A percentile compares a stretch with the other conserved stretches of the same genome.
Conservation (phyloP, 2,888 invertebrate species). For the Morpho helenor region DNA sequence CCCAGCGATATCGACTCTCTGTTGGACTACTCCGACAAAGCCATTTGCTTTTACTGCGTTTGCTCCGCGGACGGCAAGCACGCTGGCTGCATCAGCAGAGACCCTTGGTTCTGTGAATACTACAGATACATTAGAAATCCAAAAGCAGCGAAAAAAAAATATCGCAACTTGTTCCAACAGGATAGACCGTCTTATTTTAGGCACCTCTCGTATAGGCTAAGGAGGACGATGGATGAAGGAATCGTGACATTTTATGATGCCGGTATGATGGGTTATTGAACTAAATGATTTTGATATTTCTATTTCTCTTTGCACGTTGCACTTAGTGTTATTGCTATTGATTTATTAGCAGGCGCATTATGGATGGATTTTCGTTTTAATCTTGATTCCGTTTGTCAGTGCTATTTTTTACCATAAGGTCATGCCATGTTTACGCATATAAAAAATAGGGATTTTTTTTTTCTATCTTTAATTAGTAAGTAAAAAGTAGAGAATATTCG, state of each 20-base stretch:
- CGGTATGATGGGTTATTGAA: constrained; percentile 36
- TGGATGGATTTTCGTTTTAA: not conserved
- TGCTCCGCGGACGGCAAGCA: constrained; percentile 41
- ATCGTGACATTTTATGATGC: constrained; percentile 48
- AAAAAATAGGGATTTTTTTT: no score
- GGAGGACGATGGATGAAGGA: constrained; percentile 61
- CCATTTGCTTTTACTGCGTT: constrained; percentile 54
- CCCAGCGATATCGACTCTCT: constrained; percentile 41
- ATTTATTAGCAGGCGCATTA: not conserved
- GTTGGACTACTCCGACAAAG: constrained; percentile 42
- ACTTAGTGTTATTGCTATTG: constrained; percentile 6
- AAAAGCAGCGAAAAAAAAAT: constrained; percentile 37
- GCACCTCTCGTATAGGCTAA: constrained; percentile 50
- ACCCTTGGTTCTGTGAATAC: constrained; percentile 53
- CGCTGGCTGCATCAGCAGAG: constrained; percentile 45
- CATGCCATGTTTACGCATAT: no score
- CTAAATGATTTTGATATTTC: not conserved
- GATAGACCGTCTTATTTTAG: constrained; percentile 58
- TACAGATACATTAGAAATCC: constrained; percentile 38
- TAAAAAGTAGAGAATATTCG: no score
- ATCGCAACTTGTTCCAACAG: constrained; percentile 42
- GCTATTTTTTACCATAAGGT: no score
- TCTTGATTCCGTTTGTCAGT: no score
- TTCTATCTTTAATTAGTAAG: no score
- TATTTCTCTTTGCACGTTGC: constrained; percentile 4